These are phyloP conservation scores for Fragum whitleyi DNA, from an alignment of 2,888 invertebrate genomes.

Conservation along the genomic window DNA sequence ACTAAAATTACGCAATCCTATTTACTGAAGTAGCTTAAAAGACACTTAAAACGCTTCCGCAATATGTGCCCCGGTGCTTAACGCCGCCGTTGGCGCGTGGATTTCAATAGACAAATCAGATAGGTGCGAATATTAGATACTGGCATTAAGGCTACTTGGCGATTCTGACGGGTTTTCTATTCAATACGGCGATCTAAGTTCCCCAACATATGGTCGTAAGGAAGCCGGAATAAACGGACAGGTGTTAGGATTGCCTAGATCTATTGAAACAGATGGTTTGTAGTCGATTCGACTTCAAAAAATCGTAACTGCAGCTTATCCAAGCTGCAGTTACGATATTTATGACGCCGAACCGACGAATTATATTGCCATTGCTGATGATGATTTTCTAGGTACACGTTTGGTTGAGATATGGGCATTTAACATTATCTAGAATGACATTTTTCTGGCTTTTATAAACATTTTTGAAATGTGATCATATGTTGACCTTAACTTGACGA, in stretches of 20 bases:
- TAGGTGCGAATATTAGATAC: conserved; percentile 8
- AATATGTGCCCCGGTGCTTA: background rate
- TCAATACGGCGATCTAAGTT: background rate
- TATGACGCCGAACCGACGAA: too few species aligned
- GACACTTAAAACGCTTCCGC: background rate
- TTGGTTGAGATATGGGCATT: too few species aligned
- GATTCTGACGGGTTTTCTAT: conserved; percentile 20
- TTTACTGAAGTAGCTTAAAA: background rate
- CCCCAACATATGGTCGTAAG: conserved; percentile 2
- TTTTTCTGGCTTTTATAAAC: too few species aligned
- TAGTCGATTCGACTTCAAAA: too few species aligned
- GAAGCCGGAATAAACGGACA: background rate
- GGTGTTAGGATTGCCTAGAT: conserved; percentile 11
- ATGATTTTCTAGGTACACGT: too few species aligned
- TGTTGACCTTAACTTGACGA: too few species aligned
- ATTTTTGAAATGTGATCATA: too few species aligned
- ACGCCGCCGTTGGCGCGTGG: conserved; percentile 1
- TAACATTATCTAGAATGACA: too few species aligned
- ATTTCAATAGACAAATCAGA: conserved; percentile 7
- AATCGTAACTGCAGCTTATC: too few species aligned
- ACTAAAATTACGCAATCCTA: background rate
- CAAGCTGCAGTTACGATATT: too few species aligned
- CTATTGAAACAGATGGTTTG: conserved; percentile 1
- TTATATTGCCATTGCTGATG: too few species aligned
- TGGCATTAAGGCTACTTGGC: background rate